These are phyloP conservation scores for Halcyon badia DNA, from an alignment of 2,797 vertebrate genomes.

Conservation along the genomic window DNA sequence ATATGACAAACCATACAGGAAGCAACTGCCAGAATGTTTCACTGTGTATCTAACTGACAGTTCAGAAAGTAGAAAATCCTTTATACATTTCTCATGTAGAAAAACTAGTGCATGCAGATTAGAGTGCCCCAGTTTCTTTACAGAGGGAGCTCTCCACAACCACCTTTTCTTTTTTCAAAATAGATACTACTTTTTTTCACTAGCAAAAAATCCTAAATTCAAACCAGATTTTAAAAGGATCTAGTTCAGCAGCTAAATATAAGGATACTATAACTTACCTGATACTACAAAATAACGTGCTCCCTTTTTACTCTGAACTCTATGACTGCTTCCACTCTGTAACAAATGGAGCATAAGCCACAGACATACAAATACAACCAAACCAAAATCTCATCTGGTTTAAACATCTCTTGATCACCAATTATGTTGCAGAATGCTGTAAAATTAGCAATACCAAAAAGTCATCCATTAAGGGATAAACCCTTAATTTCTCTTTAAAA, in stretches of 20 bases:
- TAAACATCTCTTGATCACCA: background rate
- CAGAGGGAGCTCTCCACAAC: background rate
- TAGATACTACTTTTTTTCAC: background rate
- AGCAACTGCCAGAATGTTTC: constrained; percentile 62
- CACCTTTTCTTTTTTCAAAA: constrained; percentile 19
- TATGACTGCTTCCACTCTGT: background rate
- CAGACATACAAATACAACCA: background rate
- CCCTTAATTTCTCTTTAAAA: background rate
- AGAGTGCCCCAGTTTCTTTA: constrained; percentile 47
- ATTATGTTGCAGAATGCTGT: background rate
- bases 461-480: background rate
- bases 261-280: background rate
- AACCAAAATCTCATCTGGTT: background rate
- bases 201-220: background rate
- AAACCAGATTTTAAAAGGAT: constrained; percentile 9
- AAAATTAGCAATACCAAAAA: background rate
- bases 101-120: constrained; percentile 54
- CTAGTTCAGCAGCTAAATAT: background rate
- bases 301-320: background rate
- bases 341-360: background rate
- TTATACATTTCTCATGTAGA: constrained; percentile 17
- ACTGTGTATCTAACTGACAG: constrained; percentile 44
- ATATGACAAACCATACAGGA: constrained; percentile 46
- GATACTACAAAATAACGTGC: background rate
- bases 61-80: constrained; percentile 56